Evolutionary conservation across 2,888 invertebrate genomes (phyloP).

Genomic region (Leptinotarsa tumamoca): DNA sequence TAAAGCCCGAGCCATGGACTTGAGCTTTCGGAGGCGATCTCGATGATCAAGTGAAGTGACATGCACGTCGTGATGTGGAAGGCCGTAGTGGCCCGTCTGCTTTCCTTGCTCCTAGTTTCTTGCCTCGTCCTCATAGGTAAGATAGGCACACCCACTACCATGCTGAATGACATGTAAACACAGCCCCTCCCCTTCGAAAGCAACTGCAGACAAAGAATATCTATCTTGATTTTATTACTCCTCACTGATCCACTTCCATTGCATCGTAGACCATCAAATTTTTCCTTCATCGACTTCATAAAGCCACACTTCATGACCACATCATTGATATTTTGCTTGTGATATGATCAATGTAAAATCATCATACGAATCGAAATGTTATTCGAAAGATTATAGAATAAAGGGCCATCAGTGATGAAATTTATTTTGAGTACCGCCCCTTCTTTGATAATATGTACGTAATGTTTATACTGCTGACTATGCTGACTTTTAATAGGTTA

Average conservation of each 20-base stretch:
- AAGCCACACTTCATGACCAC: not conserved
- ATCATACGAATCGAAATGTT: not conserved
- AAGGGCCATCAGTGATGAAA: too few species aligned
- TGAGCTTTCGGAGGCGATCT: constrained; percentile 58
- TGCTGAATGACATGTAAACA: constrained; percentile 65
- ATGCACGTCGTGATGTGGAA: constrained; percentile 61
- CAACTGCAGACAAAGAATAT: constrained; percentile 58
- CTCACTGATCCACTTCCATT: not conserved
- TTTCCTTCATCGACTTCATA: not conserved
- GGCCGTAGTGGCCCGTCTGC: constrained; percentile 58
- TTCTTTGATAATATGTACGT: too few species aligned
- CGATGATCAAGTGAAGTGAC: constrained; percentile 62
- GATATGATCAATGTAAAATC: too few species aligned
- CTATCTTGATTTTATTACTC: not conserved
- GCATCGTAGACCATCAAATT: not conserved
- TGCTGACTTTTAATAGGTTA: too few species aligned
- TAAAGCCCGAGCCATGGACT: constrained; percentile 61
- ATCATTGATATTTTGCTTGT: not conserved
- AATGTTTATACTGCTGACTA: too few species aligned
- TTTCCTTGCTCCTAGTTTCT: constrained; percentile 61
- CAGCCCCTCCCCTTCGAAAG: constrained; percentile 64
- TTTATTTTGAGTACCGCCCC: too few species aligned
- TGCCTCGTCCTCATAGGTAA: constrained; percentile 64
- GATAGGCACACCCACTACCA: constrained; percentile 64
- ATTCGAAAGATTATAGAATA: not conserved